Evolutionary conservation across 2,888 invertebrate genomes (phyloP).

Genomic region (Nebria salina): DNA sequence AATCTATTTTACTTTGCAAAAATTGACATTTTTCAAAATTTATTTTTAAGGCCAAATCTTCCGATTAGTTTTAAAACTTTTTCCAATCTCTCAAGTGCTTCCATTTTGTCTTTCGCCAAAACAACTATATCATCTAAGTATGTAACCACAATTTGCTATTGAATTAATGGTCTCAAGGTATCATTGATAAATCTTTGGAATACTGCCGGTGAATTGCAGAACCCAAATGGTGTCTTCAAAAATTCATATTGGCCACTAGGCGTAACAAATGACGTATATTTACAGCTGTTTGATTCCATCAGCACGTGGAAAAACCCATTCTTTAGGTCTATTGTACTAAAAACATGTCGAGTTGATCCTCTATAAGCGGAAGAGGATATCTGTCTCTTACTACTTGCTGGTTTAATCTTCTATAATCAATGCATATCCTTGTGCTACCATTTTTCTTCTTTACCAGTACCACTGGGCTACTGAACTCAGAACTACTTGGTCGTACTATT

Average conservation of each 20-base stretch:
- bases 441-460: no score
- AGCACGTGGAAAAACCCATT: slow-evolving; percentile 54
- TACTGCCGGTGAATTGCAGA: no score
- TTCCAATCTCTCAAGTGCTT: slow-evolving; percentile 51
- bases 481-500: no score
- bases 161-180: slow-evolving; percentile 53
- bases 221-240: no score
- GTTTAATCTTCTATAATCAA: no score
- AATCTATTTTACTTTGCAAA: slow-evolving; percentile 50
- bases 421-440: no score
- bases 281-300: slow-evolving; percentile 49
- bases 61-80: slow-evolving; percentile 49
- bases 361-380: slow-evolving; percentile 52
- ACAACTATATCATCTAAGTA: slow-evolving; percentile 53
- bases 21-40: slow-evolving; percentile 58
- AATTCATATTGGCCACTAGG: no score
- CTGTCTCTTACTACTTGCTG: no score
- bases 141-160: slow-evolving; percentile 35
- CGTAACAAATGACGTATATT: no score
- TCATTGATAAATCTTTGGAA: slow-evolving; percentile 31
- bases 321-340: slow-evolving; percentile 51
- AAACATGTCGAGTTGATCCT: slow-evolving; percentile 50
- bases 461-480: no score
- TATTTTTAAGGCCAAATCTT: slow-evolving; percentile 52
- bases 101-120: slow-evolving; percentile 42